Conservation (phyloP, 1,140 invertebrate genomes). For the Scylla paramamosain region DNA sequence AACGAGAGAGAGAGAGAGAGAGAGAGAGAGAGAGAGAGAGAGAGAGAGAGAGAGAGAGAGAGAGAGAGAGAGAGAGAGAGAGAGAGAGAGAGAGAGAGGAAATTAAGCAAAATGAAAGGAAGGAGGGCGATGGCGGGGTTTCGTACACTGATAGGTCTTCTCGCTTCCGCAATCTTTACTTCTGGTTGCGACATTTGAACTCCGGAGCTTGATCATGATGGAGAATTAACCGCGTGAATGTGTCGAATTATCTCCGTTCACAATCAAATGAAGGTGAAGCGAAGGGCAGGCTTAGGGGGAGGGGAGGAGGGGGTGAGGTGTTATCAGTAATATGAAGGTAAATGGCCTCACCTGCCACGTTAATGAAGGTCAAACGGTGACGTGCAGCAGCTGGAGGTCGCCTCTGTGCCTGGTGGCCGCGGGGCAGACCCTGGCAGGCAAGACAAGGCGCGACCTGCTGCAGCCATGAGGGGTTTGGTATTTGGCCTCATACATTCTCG, state of each 20-base stretch:
- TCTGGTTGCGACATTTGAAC: neutral
- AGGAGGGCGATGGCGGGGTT: neutral
- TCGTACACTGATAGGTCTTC: neutral
- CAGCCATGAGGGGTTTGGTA: neutral
- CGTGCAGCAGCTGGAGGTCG: neutral
- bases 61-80: neutral
- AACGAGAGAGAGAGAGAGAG: too few species aligned
- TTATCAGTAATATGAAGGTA: neutral
- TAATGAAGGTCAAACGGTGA: constrained; percentile 5
- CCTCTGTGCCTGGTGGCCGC: neutral
- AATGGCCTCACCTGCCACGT: constrained; percentile 8
- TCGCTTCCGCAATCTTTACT: neutral
- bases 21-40: neutral
- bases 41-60: neutral
- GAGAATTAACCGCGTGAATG: neutral
- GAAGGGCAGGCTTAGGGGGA: neutral
- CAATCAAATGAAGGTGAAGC: neutral
- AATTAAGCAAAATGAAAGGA: neutral
- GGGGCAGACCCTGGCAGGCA: neutral
- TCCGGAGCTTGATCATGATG: too few species aligned
- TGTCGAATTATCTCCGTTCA: neutral
- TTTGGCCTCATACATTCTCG: neutral
- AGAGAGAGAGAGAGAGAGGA: neutral
- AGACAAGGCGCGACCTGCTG: neutral
- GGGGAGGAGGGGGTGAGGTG: neutral